Evolutionary conservation across 1,140 invertebrate genomes (phyloP), one percentile per base, ranked within the genome.

Genomic region (Chionoecetes opilio): DNA sequence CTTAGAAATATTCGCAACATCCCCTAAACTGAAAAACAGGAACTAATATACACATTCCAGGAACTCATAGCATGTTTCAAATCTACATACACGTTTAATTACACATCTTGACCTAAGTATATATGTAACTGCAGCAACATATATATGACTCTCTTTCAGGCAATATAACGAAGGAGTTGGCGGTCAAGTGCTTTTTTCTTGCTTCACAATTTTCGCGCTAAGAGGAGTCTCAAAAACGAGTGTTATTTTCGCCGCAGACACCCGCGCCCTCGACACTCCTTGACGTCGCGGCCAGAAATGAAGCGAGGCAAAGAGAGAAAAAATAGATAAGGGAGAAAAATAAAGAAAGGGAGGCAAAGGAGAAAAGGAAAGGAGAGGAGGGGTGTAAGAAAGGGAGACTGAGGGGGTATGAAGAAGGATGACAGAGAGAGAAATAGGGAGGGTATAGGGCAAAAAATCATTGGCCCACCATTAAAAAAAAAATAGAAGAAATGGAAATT

Each of bases 261-360:
- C 63, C 63, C 63, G 63, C 63, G 63, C 63, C 26, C 63, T 75
- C n/a, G 63, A 75, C 63, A n/a, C 63, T 26, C 63, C 63, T 75
- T 75, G 63, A 75, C 63, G 63, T 75, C 63, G 63, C 63, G 63
- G 63, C 63, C 63, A 75, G 63, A 75, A 75, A 75, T 75, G 63
- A 75, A 21, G 26, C 21, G 21, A 75, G n/a, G 21, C 11, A 75
- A n/a, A 26, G 63, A 75, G n/a, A 26, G 0, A 21, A 8, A 21
- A 21, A 26, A n/a, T n/a, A 75, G 21, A 21, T n/a, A 21, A n/a
- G 21, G 63, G 6, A 26, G 21, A n/a, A n/a, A 75, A 26, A 8
- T 6, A 26, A 0, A 26, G 21, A 26, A n/a, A 8, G 63, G 11
- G 11, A 26, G 63, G 11, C n/a, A 11, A 26, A 75, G 3, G 63